These are phyloP conservation scores for Habroteleia sp. DNA, from an alignment of 2,888 invertebrate genomes.

Conservation along the genomic window DNA sequence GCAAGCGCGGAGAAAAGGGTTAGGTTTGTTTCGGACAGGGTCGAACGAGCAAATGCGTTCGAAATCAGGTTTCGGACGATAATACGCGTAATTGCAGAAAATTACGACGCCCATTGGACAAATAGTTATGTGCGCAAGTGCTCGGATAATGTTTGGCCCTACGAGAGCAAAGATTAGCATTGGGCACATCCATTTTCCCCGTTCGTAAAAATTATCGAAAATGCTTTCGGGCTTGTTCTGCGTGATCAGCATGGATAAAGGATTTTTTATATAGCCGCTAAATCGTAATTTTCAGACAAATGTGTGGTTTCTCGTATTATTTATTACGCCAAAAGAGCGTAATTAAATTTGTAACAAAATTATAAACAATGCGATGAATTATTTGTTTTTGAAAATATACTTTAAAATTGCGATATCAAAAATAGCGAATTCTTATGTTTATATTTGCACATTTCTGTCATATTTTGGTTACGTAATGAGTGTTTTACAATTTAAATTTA, in stretches of 20 bases:
- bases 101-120: conserved; percentile 69
- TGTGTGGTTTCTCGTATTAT: no score
- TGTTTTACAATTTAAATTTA: no score
- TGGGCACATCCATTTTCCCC: conserved; percentile 20
- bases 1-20: conserved; percentile 41
- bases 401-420: no score
- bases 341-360: no score
- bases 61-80: conserved; percentile 65
- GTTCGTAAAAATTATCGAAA: conserved; percentile 1
- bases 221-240: not conserved
- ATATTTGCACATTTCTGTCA: no score
- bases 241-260: not conserved
- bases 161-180: conserved; percentile 42
- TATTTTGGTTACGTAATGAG: no score
- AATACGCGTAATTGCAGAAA: conserved; percentile 78
- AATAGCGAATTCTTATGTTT: no score
- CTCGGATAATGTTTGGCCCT: conserved; percentile 41
- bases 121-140: conserved; percentile 59
- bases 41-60: conserved; percentile 42
- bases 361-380: no score
- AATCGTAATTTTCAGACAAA: not conserved
- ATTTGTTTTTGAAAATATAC: no score
- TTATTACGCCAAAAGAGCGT: no score
- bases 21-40: conserved; percentile 49
- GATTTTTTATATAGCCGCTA: not conserved